A percentile compares a stretch with the other conserved stretches of the same genome.
These are phyloP conservation scores for Cremastobaeus sp. DNA, from an alignment of 2,888 invertebrate species.

Conservation along the genomic window DNA sequence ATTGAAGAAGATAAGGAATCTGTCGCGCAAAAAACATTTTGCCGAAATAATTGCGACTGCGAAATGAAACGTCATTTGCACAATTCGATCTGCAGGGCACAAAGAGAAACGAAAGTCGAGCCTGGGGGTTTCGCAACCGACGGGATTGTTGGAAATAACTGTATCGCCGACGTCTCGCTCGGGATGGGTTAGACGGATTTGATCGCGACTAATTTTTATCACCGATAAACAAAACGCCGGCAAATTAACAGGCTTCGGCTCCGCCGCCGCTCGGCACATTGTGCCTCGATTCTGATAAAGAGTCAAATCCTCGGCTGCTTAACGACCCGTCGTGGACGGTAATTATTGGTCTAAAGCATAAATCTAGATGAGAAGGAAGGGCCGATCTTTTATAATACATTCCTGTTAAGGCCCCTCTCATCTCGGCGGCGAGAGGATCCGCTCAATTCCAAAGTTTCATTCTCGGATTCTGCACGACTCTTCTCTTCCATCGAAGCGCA, in stretches of 20 bases:
- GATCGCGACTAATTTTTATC: constrained; percentile 34
- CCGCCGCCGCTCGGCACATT: constrained; percentile 21
- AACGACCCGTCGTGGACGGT: constrained; percentile 44
- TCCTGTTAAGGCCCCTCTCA: constrained; percentile 52
- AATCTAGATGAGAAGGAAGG: constrained; percentile 57
- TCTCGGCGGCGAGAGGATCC: constrained; percentile 12
- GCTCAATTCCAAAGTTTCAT: constrained; percentile 42
- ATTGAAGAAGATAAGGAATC: constrained; percentile 46
- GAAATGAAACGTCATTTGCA: constrained; percentile 41
- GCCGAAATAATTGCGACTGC: constrained; percentile 25
- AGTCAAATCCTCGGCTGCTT: constrained; percentile 46
- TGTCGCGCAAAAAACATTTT: constrained; percentile 31
- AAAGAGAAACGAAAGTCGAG: constrained; percentile 37
- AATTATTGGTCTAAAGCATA: constrained; percentile 54
- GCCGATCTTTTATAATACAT: constrained; percentile 59
- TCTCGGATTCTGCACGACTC: constrained; percentile 21
- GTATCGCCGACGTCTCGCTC: no score
- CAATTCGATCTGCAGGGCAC: constrained; percentile 26
- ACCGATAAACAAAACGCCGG: constrained; percentile 26
- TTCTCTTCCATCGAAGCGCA: no score
- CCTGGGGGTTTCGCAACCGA: constrained; percentile 11
- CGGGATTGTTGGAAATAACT: no score
- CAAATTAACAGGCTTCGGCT: no score
- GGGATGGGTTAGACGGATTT: no score
- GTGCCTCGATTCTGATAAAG: constrained; percentile 36